Evolutionary conservation across 1,140 invertebrate genomes (phyloP), one percentile per base, ranked within the genome.

Genomic region (Drosophila saltans): DNA sequence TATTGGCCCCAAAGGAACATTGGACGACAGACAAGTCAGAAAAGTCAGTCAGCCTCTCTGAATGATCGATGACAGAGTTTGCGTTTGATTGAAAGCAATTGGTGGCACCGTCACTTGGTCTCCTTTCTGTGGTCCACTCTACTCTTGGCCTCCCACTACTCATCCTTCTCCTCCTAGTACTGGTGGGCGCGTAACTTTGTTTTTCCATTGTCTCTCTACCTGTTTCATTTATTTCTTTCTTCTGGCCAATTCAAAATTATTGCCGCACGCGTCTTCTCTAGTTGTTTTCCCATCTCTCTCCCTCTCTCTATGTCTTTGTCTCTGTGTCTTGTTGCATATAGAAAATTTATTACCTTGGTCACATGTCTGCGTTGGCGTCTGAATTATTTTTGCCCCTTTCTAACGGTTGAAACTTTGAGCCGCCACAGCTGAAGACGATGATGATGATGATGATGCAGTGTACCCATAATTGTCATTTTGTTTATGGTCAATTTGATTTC

Each of bases 21-120:
- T 75, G 66, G 78, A 84, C 33, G 48, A 30, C 24, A 58, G 65
- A 28, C 61, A 63, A 45, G 41, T 59, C 57, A 48, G 33, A 58
- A 21, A 39, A 69, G 39, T 43, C 61, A 69, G 48, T 57, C 72
- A 59, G 61, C 66, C 66, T 62, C 67, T 56, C 84, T 77, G 84
- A 83, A 88, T 88, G 84, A 88, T 88, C 84, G 80, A 88, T 88
- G 84, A 89, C 84, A 88, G 84, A 89, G 84, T 78, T 89, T 88
- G 84, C 81, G 84, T 88, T 88, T 88, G 84, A 88, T 88, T 88
- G 84, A 88, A 88, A 88, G 84, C 84, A 88, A 88, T 88, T 88
- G 84, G 84, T 88, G 84, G 84, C 84, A 89, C 84, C 84, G 80
- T 84, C 84, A 89, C 84, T 89, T 88, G 84, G 71, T 74, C 70